These are phyloP conservation scores for Pammene aurita DNA, from an alignment of 2,888 invertebrate species.

Conservation along the genomic window DNA sequence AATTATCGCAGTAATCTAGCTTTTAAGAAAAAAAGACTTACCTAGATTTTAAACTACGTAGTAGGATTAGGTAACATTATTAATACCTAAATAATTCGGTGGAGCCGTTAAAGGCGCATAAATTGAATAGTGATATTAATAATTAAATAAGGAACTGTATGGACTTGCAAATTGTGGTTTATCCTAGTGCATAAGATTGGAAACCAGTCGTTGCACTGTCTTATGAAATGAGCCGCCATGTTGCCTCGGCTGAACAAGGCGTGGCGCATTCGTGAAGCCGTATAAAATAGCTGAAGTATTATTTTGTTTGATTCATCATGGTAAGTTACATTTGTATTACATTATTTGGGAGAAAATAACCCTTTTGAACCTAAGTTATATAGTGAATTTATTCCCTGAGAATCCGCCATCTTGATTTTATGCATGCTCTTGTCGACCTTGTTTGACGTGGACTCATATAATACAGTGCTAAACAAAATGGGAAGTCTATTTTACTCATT, in stretches of 20 bases:
- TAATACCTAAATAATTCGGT: conserved; percentile 27
- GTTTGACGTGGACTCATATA: conserved; percentile 5
- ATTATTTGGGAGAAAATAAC: conserved; percentile 6
- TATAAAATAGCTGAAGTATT: conserved; percentile 32
- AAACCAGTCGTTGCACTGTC: conserved; percentile 44
- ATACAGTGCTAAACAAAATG: not conserved
- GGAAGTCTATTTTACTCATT: not conserved
- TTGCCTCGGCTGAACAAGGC: conserved; percentile 65
- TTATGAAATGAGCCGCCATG: conserved; percentile 66
- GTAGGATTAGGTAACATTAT: conserved; percentile 29
- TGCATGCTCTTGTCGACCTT: not conserved
- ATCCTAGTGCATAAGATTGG: conserved; percentile 50
- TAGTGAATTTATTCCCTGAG: not conserved
- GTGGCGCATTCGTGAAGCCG: conserved; percentile 58
- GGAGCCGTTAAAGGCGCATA: conserved; percentile 20
- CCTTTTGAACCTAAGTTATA: not conserved
- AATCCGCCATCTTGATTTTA: conserved; percentile 12
- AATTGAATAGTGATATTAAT: conserved; percentile 32
- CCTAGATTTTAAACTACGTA: conserved; percentile 5
- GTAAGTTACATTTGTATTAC: conserved; percentile 61
- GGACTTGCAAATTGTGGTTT: conserved; percentile 53
- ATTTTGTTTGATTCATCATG: conserved; percentile 53
- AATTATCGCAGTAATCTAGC: conserved; percentile 14
- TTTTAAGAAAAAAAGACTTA: conserved; percentile 22
- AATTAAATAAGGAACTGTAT: conserved; percentile 47